These are phyloP conservation scores for Coccyzus lansbergi DNA, from an alignment of 2,797 vertebrate genomes.

Conservation along the genomic window DNA sequence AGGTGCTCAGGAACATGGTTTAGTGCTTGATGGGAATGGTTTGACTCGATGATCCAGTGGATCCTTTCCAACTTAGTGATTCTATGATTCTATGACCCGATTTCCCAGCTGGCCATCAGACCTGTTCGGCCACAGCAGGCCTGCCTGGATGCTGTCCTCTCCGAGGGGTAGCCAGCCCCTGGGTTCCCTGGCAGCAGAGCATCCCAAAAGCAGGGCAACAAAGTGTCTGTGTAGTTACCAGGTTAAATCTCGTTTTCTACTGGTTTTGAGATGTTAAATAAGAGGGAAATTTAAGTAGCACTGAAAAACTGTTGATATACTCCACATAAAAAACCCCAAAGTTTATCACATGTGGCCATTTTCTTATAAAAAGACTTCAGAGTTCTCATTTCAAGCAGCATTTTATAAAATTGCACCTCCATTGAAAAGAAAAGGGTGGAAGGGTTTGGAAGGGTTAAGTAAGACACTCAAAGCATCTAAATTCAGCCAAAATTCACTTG, in stretches of 20 bases:
- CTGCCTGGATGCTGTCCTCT: not conserved
- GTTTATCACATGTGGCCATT: not conserved
- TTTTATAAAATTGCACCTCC: not conserved
- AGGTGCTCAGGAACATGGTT: too few relatives aligned
- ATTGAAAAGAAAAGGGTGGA: not conserved
- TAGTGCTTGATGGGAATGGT: too few relatives aligned
- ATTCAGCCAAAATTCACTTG: conserved; percentile 18
- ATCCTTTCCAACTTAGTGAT: too few relatives aligned
- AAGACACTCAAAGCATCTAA: not conserved
- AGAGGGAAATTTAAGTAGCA: not conserved
- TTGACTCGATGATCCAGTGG: too few relatives aligned
- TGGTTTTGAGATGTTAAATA: not conserved
- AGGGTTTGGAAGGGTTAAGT: not conserved
- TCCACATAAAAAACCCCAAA: not conserved
- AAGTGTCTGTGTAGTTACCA: not conserved
- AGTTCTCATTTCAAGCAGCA: not conserved
- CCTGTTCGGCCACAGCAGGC: not conserved
- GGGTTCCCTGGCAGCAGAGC: not conserved
- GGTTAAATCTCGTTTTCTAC: not conserved
- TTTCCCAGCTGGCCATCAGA: not conserved
- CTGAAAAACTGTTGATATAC: not conserved
- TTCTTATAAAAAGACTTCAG: not conserved
- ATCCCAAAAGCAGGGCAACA: not conserved
- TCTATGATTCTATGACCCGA: too few relatives aligned
- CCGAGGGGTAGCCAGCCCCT: fast-evolving